Percentiles rank a stretch among this genome's conserved stretches.
These are phyloP conservation scores for Peromyscus maniculatus DNA, from an alignment of 2,113 vertebrate genomes.

Conservation along the genomic window DNA sequence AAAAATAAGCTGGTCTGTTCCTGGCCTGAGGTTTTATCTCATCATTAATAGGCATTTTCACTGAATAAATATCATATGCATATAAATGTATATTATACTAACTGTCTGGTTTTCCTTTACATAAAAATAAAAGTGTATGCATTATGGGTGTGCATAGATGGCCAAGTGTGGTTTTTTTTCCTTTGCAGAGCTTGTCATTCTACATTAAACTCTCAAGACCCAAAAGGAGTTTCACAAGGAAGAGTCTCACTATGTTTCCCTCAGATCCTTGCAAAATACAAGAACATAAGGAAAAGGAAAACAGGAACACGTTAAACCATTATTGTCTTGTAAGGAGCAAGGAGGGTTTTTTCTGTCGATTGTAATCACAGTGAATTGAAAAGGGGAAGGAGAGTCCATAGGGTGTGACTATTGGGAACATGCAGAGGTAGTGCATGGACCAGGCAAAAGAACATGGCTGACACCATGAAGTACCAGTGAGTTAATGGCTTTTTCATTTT, in stretches of 20 bases:
- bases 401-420: neutral
- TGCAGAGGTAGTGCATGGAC: fast-evolving
- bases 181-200: neutral
- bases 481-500: neutral
- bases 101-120: neutral
- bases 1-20: neutral
- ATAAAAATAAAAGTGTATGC: neutral
- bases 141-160: neutral
- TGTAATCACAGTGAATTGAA: neutral
- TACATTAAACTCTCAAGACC: neutral
- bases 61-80: conserved; percentile 11
- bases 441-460: neutral
- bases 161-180: neutral
- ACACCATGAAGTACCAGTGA: neutral
- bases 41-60: conserved; percentile 16
- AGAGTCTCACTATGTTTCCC: neutral
- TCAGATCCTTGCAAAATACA: conserved; percentile 19
- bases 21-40: conserved; percentile 36
- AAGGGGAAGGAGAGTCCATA: neutral
- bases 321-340: neutral
- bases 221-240: neutral
- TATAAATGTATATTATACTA: conserved; percentile 11
- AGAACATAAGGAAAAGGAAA: neutral
- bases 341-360: neutral
- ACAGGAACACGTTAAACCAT: neutral